phyloP scores from a whole-genome alignment of 2,113 vertebrate genomes.

The Epinephelus lanceolatus region DNA sequence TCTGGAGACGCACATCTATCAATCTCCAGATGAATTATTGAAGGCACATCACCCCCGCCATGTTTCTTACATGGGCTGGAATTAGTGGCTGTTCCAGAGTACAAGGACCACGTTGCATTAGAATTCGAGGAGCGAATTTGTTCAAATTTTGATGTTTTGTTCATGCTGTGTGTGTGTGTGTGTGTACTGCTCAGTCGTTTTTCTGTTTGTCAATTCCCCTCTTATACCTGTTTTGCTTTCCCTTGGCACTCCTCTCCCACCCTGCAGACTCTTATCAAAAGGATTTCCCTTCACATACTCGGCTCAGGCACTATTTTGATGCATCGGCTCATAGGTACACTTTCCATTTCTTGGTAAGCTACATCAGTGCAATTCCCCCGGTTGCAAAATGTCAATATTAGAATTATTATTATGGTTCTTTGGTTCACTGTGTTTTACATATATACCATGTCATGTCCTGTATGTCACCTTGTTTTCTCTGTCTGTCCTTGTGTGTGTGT shows the following conservation, averaged over 20 bases:
- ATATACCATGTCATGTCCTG: no score
- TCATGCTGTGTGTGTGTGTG: conserved; percentile 15
- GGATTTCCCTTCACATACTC: background rate
- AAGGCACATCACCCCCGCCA: conserved; percentile 47
- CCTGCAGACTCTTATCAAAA: conserved; percentile 25
- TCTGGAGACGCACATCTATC: conserved; percentile 71
- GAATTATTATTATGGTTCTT: no score
- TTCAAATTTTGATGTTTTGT: conserved; percentile 24
- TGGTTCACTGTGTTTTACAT: no score
- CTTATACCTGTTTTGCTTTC: conserved; percentile 15
- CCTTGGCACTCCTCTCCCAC: conserved; percentile 19
- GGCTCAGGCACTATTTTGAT: conserved; percentile 8
- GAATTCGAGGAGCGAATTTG: conserved; percentile 25
- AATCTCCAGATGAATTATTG: conserved; percentile 74
- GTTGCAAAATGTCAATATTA: no score
- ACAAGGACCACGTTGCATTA: conserved; percentile 43
- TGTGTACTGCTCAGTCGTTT: conserved; percentile 8
- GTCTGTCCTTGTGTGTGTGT: no score
- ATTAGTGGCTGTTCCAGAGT: conserved; percentile 49
- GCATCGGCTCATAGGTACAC: background rate
- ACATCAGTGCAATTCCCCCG: background rate
- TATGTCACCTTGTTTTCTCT: no score
- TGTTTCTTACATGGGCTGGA: conserved; percentile 61
- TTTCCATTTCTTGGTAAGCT: conserved; percentile 25
- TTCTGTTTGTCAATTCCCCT: conserved; percentile 30